These are phyloP conservation scores for Microtus montanus DNA, from an alignment of 2,113 vertebrate genomes.

Conservation along the genomic window DNA sequence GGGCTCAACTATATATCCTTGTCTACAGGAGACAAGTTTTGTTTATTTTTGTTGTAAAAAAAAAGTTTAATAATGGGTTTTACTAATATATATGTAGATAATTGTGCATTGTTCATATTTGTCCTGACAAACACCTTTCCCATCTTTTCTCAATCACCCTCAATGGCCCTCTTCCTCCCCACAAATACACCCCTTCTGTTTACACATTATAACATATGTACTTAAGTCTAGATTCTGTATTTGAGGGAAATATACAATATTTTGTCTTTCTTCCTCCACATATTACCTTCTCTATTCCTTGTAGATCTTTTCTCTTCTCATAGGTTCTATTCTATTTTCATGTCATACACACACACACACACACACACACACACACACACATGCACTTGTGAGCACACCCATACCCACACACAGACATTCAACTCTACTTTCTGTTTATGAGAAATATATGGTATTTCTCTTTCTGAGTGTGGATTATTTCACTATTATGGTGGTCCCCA, in stretches of 20 bases:
- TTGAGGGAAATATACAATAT: not conserved
- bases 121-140: not conserved
- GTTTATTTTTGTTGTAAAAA: not conserved
- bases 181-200: not conserved
- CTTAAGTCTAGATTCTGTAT: not conserved
- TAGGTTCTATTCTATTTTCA: not conserved
- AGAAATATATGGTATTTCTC: not conserved
- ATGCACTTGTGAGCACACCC: not conserved
- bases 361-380: not conserved
- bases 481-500: not conserved
- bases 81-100: not conserved
- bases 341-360: not conserved
- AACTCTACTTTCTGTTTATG: not conserved
- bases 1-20: not conserved
- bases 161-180: not conserved
- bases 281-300: not conserved
- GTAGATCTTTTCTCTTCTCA: not conserved
- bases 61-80: not conserved
- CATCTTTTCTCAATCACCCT: not conserved
- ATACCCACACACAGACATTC: not conserved
- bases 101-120: not conserved
- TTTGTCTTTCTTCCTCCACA: not conserved
- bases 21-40: not conserved
- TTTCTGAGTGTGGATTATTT: not conserved
- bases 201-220: not conserved